A percentile compares a stretch with the other conserved stretches of the same genome.
These are phyloP conservation scores for human DNA, from an alignment of 2,113 vertebrate species.

Conservation along the genomic window GRCh38 chr7:92880001-92880500, in stretches of 20 bases:
- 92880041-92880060: neutral
- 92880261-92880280: neutral
- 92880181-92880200: neutral
- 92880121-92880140: neutral
- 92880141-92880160: neutral
- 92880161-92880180: neutral
- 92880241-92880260: neutral
- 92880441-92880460: neutral
- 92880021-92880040: neutral
- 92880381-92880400: neutral
- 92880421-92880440: neutral
- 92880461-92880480: neutral
- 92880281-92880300: neutral
- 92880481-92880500: neutral
- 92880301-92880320: neutral
- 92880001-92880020: neutral
- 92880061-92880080: neutral
- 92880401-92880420: neutral
- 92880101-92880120: neutral
- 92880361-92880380: neutral
- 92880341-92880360: neutral
- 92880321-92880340: neutral
- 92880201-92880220: neutral
- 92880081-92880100: no score
- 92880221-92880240: neutral